These are phyloP conservation scores for Phylloscopus trochiloides DNA, from an alignment of 2,113 vertebrate species.

Conservation along the genomic window DNA sequence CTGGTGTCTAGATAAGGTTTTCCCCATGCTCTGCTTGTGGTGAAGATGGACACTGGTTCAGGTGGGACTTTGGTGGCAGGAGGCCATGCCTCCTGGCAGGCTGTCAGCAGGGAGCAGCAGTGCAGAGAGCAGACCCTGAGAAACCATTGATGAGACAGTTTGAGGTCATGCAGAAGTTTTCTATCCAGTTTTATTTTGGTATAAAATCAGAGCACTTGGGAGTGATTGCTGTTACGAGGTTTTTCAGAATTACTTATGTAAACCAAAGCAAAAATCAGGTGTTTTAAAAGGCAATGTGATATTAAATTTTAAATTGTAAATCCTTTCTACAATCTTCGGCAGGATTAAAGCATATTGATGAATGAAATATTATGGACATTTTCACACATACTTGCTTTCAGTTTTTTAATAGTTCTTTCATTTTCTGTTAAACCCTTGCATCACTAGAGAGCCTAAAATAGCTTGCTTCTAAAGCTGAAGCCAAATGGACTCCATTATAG, in stretches of 20 bases:
- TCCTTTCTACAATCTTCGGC: not conserved
- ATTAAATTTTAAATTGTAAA: not conserved
- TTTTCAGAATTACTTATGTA: not conserved
- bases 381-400: not conserved
- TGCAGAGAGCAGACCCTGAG: not conserved
- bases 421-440: not conserved
- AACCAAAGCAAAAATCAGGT: not conserved
- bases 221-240: not conserved
- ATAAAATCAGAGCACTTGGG: not conserved
- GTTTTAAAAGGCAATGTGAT: not conserved
- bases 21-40: not conserved
- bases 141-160: not conserved
- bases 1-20: not conserved
- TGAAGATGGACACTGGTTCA: not conserved
- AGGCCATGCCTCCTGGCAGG: not conserved
- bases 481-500: not conserved
- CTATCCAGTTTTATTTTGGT: not conserved
- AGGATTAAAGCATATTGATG: not conserved
- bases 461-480: not conserved
- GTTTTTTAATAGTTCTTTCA: not conserved
- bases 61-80: not conserved
- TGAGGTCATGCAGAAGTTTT: not conserved
- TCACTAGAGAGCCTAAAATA: not conserved
- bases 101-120: not conserved
- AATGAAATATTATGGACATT: not conserved